Evolutionary conservation across 2,797 vertebrate genomes (phyloP).

Genomic region (Craterocephalus amniculus): DNA sequence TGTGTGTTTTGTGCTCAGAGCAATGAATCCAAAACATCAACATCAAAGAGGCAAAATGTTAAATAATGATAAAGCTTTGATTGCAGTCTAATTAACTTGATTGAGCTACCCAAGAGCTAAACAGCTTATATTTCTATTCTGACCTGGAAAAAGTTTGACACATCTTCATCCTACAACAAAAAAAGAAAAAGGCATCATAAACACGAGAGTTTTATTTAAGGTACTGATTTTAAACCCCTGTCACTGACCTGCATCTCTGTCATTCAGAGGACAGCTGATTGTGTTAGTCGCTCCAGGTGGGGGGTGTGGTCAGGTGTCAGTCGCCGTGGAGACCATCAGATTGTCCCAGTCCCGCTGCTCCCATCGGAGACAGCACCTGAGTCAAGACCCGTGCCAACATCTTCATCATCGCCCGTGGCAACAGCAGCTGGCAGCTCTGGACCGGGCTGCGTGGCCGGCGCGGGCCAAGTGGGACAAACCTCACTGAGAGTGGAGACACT

Average conservation of each 20-base stretch:
- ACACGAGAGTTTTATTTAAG: neutral
- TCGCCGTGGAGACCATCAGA: slow-evolving; percentile 74
- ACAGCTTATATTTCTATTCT: slow-evolving; percentile 50
- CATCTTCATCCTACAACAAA: slow-evolving; percentile 16
- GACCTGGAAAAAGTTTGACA: slow-evolving; percentile 76
- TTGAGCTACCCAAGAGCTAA: slow-evolving; percentile 65
- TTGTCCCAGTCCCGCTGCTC: slow-evolving; percentile 70
- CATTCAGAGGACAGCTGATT: slow-evolving; percentile 46
- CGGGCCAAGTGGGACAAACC: slow-evolving; percentile 70
- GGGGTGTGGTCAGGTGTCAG: slow-evolving; percentile 74
- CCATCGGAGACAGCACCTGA: slow-evolving; percentile 78
- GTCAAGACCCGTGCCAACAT: slow-evolving; percentile 72
- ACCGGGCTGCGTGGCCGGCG: slow-evolving; percentile 27
- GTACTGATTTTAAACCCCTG: neutral
- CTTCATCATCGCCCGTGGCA: slow-evolving; percentile 77
- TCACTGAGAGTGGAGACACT: slow-evolving; percentile 26
- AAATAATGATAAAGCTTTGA: slow-evolving; percentile 81
- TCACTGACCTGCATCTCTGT: slow-evolving; percentile 10
- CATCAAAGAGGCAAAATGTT: slow-evolving; percentile 79
- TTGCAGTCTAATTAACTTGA: slow-evolving; percentile 74
- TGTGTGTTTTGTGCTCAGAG: slow-evolving; percentile 57
- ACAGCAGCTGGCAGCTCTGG: slow-evolving; percentile 67
- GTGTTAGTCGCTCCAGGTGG: slow-evolving; percentile 42
- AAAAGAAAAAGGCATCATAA: neutral
- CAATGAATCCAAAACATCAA: slow-evolving; percentile 74